Percentiles rank a stretch among this genome's conserved stretches.
phyloP scores from a whole-genome alignment of 2,888 invertebrate genomes.

The Drosophila melanosoma region DNA sequence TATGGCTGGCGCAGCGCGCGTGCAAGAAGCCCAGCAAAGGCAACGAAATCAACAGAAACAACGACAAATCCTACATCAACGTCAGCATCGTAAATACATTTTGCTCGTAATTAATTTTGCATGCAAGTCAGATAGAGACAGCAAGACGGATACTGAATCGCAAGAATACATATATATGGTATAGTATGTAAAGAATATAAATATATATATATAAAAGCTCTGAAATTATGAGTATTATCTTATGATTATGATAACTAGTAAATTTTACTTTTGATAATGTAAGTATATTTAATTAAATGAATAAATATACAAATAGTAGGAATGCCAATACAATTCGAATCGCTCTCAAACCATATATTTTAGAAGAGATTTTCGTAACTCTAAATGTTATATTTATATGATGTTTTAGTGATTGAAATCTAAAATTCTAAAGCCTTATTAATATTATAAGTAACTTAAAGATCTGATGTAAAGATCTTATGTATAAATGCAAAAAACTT shows the following conservation, averaged over 20 bases:
- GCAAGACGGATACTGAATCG: constrained; percentile 27
- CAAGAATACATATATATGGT: constrained; percentile 1
- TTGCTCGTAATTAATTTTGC: constrained; percentile 77
- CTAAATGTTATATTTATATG: neutral
- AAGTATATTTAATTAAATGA: no score
- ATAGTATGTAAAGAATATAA: neutral
- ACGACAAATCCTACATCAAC: constrained; percentile 22
- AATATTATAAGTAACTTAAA: neutral
- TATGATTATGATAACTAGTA: neutral
- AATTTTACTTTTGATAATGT: no score
- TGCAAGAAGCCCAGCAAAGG: constrained; percentile 27
- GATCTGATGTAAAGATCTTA: neutral
- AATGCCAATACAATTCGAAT: neutral
- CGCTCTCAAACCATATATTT: no score
- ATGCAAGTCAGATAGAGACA: constrained; percentile 68
- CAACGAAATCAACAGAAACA: constrained; percentile 12
- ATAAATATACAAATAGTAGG: neutral
- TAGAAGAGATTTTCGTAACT: neutral
- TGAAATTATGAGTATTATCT: neutral
- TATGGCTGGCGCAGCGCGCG: constrained; percentile 65
- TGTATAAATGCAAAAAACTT: no score
- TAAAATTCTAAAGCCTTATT: neutral
- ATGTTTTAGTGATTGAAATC: neutral
- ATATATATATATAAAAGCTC: neutral
- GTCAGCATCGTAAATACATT: constrained; percentile 72